phyloP scores from a whole-genome alignment of 2,797 vertebrate species.

The Anisognathus igniventris region DNA sequence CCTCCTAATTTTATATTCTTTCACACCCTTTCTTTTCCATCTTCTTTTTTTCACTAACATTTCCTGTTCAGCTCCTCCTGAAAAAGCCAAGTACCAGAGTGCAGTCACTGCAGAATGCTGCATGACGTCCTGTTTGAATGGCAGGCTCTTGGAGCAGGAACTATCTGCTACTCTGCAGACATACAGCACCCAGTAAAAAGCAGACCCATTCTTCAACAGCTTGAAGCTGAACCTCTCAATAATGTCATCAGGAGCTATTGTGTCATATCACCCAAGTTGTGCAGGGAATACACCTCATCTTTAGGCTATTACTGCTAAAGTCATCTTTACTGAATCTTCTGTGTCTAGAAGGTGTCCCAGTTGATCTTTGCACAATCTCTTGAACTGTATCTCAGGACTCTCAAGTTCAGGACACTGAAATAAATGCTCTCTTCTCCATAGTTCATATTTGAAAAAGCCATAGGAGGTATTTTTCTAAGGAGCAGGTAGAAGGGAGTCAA shows the following conservation, averaged over 20 bases:
- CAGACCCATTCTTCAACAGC: neutral
- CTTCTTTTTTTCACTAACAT: neutral
- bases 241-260: neutral
- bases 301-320: neutral
- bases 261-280: neutral
- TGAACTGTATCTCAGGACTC: neutral
- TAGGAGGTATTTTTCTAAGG: neutral
- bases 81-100: neutral
- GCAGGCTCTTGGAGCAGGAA: neutral
- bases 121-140: rapidly evolving
- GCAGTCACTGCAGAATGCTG: neutral
- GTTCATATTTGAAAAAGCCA: neutral
- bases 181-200: neutral
- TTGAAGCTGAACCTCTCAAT: neutral
- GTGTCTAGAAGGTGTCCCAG: neutral
- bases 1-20: neutral
- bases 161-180: neutral
- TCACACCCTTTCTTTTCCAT: neutral
- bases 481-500: neutral
- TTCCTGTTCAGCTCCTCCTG: neutral
- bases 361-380: neutral
- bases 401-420: neutral
- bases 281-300: neutral
- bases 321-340: neutral
- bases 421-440: neutral